phyloP scores from a whole-genome alignment of 2,888 invertebrate species.

The Julus scanicus region DNA sequence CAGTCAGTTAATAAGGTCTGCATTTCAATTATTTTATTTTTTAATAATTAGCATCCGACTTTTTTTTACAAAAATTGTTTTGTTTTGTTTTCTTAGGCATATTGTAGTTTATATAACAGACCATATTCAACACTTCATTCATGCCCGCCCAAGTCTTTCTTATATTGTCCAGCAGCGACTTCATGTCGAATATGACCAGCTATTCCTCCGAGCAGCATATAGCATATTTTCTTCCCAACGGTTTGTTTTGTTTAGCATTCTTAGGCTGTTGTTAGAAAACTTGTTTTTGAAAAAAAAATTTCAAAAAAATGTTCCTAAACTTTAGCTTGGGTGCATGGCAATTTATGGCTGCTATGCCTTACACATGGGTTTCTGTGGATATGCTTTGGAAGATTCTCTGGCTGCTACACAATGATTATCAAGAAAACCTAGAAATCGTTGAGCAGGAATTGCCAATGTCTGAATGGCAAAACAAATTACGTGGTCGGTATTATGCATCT shows the following conservation, averaged over 20 bases:
- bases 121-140: conserved; percentile 73
- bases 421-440: conserved; percentile 62
- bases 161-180: conserved; percentile 71
- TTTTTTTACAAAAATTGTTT: background rate
- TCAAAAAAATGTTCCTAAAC: too few relatives aligned
- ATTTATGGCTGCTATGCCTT: conserved; percentile 80
- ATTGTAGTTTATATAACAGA: conserved; percentile 79
- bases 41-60: background rate
- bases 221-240: conserved; percentile 78
- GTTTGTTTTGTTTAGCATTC: conserved; percentile 59
- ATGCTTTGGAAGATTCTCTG: conserved; percentile 67
- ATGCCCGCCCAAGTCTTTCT: conserved; percentile 59
- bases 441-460: conserved; percentile 59
- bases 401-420: conserved; percentile 63
- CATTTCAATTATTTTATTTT: conserved; percentile 37
- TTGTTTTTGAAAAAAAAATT: too few relatives aligned
- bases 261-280: background rate
- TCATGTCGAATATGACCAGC: conserved; percentile 79
- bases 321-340: conserved; percentile 79
- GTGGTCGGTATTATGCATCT: conserved; percentile 58
- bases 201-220: conserved; percentile 76
- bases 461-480: conserved; percentile 64
- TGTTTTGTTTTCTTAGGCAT: conserved; percentile 68
- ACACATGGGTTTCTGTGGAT: conserved; percentile 63
- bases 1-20: conserved; percentile 65